Evolutionary conservation across 2,113 vertebrate species (phyloP).

Genomic region (Gambusia holbrooki): DNA sequence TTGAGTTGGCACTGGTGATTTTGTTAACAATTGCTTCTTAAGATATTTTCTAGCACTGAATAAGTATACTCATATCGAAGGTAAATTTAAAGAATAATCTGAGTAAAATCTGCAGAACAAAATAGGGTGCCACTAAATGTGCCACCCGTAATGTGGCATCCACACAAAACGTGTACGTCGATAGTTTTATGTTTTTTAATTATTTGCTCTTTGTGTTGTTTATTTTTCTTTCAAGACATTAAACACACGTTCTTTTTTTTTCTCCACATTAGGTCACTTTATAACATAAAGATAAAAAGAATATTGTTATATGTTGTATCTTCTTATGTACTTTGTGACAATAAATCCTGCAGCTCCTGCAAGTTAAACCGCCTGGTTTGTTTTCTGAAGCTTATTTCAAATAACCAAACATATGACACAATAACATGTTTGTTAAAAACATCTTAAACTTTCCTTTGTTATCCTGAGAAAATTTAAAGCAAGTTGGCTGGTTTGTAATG

Average conservation of each 20-base stretch:
- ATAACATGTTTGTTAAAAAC: neutral
- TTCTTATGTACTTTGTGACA: conserved; percentile 3
- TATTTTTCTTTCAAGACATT: conserved; percentile 15
- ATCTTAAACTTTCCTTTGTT: neutral
- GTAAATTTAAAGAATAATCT: neutral
- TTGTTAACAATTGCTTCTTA: neutral
- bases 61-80: neutral
- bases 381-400: neutral
- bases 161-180: conserved; percentile 51
- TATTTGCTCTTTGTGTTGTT: neutral
- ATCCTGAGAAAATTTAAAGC: neutral
- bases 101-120: conserved; percentile 28
- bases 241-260: conserved; percentile 25
- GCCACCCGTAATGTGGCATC: neutral
- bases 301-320: conserved; percentile 15
- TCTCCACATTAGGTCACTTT: conserved; percentile 22
- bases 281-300: conserved; percentile 52
- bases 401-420: neutral
- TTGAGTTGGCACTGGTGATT: neutral
- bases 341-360: neutral
- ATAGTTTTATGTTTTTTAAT: conserved; percentile 1
- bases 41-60: neutral
- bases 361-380: neutral
- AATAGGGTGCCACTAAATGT: neutral
- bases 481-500: neutral